Conservation (phyloP, 2,113 vertebrate genomes). For the Tetraodon nigroviridis region DNA sequence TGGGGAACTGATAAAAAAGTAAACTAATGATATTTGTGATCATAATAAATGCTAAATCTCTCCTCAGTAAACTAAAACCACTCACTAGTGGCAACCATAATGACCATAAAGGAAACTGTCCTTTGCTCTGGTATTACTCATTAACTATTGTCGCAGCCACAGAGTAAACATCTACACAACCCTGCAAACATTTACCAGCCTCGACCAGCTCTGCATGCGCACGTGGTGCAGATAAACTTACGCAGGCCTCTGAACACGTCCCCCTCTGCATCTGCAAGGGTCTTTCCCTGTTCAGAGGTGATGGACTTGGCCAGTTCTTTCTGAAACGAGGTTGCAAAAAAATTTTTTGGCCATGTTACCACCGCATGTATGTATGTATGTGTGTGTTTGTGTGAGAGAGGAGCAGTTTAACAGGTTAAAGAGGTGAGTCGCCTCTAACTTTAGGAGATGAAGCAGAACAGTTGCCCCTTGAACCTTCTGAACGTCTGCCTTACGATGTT, state of each 20-base stretch:
- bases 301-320: conserved; percentile 92
- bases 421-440: neutral
- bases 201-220: neutral
- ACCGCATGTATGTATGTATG: too few species aligned
- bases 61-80: neutral
- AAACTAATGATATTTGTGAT: too few species aligned
- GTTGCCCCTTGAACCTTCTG: neutral
- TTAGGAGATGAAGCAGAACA: neutral
- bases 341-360: neutral
- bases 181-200: conserved; percentile 13
- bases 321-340: conserved; percentile 68
- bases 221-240: conserved; percentile 70
- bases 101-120: conserved; percentile 1
- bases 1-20: too few species aligned
- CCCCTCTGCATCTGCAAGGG: conserved; percentile 93
- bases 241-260: conserved; percentile 97
- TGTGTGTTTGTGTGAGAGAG: too few species aligned
- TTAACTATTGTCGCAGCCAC: conserved; percentile 26
- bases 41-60: too few species aligned
- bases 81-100: neutral
- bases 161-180: conserved; percentile 4
- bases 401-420: neutral
- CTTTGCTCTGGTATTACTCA: conserved; percentile 26
- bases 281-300: conserved; percentile 95
- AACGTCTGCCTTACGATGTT: conserved; percentile 83